A percentile compares a stretch with the other conserved stretches of the same genome.
Conservation (phyloP, 2,797 vertebrate genomes). For the Holocentrus rufus region DNA sequence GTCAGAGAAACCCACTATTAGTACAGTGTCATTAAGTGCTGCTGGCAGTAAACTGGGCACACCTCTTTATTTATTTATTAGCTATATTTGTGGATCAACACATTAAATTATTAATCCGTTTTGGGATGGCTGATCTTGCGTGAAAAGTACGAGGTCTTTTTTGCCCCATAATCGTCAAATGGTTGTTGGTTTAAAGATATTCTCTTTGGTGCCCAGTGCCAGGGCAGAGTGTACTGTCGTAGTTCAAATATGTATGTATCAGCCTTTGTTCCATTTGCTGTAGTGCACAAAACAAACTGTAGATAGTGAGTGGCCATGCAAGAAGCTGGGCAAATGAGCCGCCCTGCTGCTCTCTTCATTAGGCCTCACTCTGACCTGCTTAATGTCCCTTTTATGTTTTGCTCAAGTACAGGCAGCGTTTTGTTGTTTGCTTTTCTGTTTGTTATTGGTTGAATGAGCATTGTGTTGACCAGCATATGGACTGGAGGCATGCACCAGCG, state of each 20-base stretch:
- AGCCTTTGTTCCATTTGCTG: constrained; percentile 14
- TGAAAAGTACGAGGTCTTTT: constrained; percentile 20
- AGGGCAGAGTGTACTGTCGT: not conserved
- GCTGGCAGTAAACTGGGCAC: constrained; percentile 41
- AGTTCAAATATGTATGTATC: constrained; percentile 8
- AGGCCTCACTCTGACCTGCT: constrained; percentile 42
- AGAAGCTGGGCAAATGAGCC: not conserved
- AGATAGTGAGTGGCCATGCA: not conserved
- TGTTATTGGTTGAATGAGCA: constrained; percentile 51
- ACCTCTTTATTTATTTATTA: constrained; percentile 56
- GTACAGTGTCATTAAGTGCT: constrained; percentile 39
- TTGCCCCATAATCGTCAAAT: constrained; percentile 19
- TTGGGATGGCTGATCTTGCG: constrained; percentile 19
- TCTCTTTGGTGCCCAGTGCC: not conserved
- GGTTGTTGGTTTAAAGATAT: not conserved
- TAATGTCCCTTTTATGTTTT: constrained; percentile 52
- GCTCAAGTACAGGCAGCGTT: constrained; percentile 31
- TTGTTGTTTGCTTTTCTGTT: constrained; percentile 59
- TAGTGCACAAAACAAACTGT: constrained; percentile 18
- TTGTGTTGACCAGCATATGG: constrained; percentile 48
- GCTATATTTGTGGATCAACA: constrained; percentile 46
- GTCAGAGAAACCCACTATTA: constrained; percentile 41
- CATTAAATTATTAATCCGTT: constrained; percentile 56
- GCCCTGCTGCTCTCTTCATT: constrained; percentile 22
- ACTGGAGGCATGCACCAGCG: constrained; percentile 34